Base-by-base conservation (phyloP, 2,888 invertebrate genomes). In the Chymomyza amoena region DNA sequence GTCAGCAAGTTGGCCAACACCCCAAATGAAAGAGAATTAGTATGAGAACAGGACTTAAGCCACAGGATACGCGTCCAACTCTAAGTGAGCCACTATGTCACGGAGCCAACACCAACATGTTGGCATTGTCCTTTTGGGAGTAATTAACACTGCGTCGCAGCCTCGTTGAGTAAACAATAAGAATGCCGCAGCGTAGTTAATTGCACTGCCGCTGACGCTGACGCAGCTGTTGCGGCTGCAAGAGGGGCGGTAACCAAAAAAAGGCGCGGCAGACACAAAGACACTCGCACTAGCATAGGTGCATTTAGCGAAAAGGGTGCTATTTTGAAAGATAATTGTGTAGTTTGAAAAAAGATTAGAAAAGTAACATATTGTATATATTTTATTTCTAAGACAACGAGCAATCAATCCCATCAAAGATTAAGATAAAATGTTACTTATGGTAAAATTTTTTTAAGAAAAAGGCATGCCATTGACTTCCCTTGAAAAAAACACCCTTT, bases 81-180 rank as follows among this genome's bases (percentile, higher is more conserved):
- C 39, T 75, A 87, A 87, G 83, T 85, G 88, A 85, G 84, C 76
- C 86, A 85, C 87, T 80, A 70, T 87, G 85, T 87, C 82, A 85
- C 73, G 61, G 68, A 54, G 64, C 68, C 61, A 68, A 60, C 57
- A n/a, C 15, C 65, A 67, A 60, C 68, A 36, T 52, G 54, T 15
- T 15, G 25, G 50, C 20, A 20, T 15, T 50, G 59, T 16, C 63
- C 80, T 54, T 71, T 70, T 64, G 86, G 75, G 88, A 87, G 88
- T 83, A 83, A 83, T 83, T 83, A 83, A 85, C 86, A 81, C 88
- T 83, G 83, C 83, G 88, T 51, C 54, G 57, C 72, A 6, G 60
- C 28, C 16, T 10, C 78, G 63, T 73, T 68, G 72, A 66, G 87
- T 76, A 85, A 83, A 85, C 83, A 60, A n/a, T n/a, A 36, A 60